These are phyloP conservation scores for Nematopogon swammerdamellus DNA, from an alignment of 2,888 invertebrate genomes.

Conservation along the genomic window DNA sequence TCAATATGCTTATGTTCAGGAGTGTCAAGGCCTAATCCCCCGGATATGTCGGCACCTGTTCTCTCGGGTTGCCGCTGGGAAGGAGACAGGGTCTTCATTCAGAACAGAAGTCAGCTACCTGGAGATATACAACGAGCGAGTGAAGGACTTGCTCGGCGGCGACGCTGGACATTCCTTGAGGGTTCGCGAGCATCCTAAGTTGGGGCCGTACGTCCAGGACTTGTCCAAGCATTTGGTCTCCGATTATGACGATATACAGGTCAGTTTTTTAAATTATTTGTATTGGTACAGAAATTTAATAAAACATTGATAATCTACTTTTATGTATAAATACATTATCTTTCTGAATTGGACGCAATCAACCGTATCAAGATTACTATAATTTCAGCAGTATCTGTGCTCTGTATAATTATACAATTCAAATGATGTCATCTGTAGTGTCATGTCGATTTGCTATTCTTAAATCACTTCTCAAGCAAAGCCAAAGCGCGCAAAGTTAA, in stretches of 20 bases:
- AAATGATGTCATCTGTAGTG: too few relatives aligned
- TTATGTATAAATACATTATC: too few relatives aligned
- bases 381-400: too few relatives aligned
- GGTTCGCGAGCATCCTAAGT: conserved; percentile 76
- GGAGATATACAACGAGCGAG: conserved; percentile 84
- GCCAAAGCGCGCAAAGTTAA: too few relatives aligned
- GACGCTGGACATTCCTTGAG: conserved; percentile 66
- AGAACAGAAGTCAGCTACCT: conserved; percentile 84
- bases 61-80: conserved; percentile 75
- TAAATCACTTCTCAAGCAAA: too few relatives aligned
- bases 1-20: conserved; percentile 43
- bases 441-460: too few relatives aligned
- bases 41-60: conserved; percentile 83
- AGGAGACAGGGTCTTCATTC: conserved; percentile 78
- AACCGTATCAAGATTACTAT: too few relatives aligned
- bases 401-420: too few relatives aligned
- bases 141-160: conserved; percentile 65
- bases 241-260: conserved; percentile 84
- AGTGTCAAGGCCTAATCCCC: conserved; percentile 79
- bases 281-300: background rate
- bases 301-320: too few relatives aligned
- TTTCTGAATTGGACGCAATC: too few relatives aligned
- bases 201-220: conserved; percentile 84
- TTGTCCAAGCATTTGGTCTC: conserved; percentile 81
- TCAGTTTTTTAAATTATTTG: conserved; percentile 23